Evolutionary conservation across 2,797 vertebrate genomes (phyloP).

Genomic region (Chelon labrosus): DNA sequence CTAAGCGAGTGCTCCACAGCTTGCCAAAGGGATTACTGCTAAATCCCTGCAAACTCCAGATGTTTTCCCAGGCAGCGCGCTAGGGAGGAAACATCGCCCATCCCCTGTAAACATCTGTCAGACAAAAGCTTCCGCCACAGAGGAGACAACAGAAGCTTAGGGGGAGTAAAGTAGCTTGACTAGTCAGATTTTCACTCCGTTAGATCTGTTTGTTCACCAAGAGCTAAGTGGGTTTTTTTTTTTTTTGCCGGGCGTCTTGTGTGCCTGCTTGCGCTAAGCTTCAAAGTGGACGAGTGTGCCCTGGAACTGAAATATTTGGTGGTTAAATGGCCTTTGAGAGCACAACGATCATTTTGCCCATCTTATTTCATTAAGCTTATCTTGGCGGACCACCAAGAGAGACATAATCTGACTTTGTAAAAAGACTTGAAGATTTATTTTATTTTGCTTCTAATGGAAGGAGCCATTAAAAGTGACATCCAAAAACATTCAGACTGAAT

Average conservation of each 20-base stretch:
- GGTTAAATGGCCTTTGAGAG: slow-evolving; percentile 21
- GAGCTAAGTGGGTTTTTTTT: slow-evolving; percentile 51
- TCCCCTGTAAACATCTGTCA: slow-evolving; percentile 84
- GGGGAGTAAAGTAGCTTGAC: slow-evolving; percentile 70
- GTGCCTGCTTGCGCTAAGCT: slow-evolving; percentile 35
- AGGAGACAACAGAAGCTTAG: slow-evolving; percentile 74
- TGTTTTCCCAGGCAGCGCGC: slow-evolving; percentile 78
- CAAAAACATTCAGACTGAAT: not conserved
- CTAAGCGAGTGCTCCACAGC: slow-evolving; percentile 65
- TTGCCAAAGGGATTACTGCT: slow-evolving; percentile 79
- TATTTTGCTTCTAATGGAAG: not conserved
- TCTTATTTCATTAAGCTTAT: slow-evolving; percentile 8
- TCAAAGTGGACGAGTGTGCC: slow-evolving; percentile 42
- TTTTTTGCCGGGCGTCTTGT: slow-evolving; percentile 36
- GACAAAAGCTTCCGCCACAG: slow-evolving; percentile 76
- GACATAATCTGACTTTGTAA: not conserved
- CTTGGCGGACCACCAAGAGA: slow-evolving; percentile 8
- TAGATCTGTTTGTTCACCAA: slow-evolving; percentile 66
- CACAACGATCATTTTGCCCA: slow-evolving; percentile 5
- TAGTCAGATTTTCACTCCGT: slow-evolving; percentile 66
- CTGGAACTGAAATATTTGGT: slow-evolving; percentile 23
- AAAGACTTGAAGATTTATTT: not conserved
- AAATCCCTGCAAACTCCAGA: slow-evolving; percentile 83
- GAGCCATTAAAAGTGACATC: not conserved
- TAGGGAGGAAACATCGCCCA: slow-evolving; percentile 72